Base-by-base conservation (phyloP, 1,140 invertebrate genomes). In the Zeugodacus cucurbitae region DNA sequence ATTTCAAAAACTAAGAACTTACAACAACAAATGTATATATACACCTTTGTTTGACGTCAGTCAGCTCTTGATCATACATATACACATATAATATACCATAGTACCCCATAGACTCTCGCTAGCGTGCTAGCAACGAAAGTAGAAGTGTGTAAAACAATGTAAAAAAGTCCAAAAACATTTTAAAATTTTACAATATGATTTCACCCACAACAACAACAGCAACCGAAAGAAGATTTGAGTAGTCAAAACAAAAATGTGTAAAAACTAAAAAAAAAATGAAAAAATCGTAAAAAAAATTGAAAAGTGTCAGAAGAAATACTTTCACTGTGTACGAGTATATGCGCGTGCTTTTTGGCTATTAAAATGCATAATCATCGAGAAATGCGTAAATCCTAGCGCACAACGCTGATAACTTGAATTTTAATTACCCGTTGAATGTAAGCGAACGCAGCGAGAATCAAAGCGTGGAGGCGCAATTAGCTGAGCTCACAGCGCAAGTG, bases 291-390 rank as follows among this genome's bases (percentile, higher is more conserved):
- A 62, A 62, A 62, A 62, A 62, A 10, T n/a, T 26, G 41, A 44
- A 48, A 44, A 26, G 6, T 48, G 37, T 14, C 32, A 74, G 11
- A 74, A 74, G 34, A 74, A 74, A 82, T 26, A 82, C 74, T 82
- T 82, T 82, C 74, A 82, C 74, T 82, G 41, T 6, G 20, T 82
- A 20, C 5, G n/a, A n/a, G n/a, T n/a, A 14, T 6, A 10, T 17
- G 37, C 10, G 37, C 58, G 6, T 26, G 58, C 58, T 8, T 54
- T 20, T n/a, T 4, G n/a, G 58, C 41, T 48, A 41, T 17, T 82
- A 48, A 82, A 82, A 82, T 82, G 74, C 74, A 82, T 82, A 82
- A 82, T 48, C 41, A 82, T 82, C 8, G 11, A 82, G 20, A 26
- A 48, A 82, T 37, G 37, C n/a, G 11, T 44, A 82, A 48, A 14